Conservation (phyloP, 2,888 invertebrate genomes). For the Megastigmus dorsalis region DNA sequence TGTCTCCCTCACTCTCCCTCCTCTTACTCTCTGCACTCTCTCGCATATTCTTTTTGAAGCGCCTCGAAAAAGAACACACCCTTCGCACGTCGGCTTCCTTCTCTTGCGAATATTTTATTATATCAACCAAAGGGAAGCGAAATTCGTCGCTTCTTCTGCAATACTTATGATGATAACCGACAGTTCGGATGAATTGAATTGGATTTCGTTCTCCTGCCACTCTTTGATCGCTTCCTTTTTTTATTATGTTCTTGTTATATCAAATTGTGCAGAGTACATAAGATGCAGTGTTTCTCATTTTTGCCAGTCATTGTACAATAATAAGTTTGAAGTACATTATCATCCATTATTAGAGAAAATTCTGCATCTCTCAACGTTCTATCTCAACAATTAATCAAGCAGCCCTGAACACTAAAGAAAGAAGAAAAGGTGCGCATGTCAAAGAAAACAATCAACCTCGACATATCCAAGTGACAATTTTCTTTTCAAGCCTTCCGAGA, state of each 20-base stretch:
- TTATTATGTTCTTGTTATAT: neutral
- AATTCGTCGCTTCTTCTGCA: neutral
- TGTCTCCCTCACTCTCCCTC: too few species aligned
- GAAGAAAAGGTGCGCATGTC: too few species aligned
- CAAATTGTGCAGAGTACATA: too few species aligned
- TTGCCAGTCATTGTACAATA: too few species aligned
- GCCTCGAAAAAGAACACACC: neutral
- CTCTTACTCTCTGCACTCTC: too few species aligned
- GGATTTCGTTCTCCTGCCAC: neutral
- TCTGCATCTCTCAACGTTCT: too few species aligned
- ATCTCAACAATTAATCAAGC: too few species aligned
- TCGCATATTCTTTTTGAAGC: neutral
- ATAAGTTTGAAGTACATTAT: too few species aligned
- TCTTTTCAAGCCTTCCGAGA: neutral
- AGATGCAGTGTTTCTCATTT: too few species aligned
- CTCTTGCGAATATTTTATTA: slow-evolving; percentile 10
- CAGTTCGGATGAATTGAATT: slow-evolving; percentile 28
- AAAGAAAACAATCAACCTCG: neutral
- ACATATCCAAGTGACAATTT: slow-evolving; percentile 32
- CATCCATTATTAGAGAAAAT: too few species aligned
- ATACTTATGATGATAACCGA: slow-evolving; percentile 21
- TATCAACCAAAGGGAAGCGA: slow-evolving; percentile 11
- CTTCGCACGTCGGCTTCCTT: neutral
- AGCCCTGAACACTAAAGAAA: too few species aligned
- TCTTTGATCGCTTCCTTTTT: slow-evolving; percentile 24